Conservation (phyloP, 2,888 invertebrate genomes). For the Belgica antarctica region DNA sequence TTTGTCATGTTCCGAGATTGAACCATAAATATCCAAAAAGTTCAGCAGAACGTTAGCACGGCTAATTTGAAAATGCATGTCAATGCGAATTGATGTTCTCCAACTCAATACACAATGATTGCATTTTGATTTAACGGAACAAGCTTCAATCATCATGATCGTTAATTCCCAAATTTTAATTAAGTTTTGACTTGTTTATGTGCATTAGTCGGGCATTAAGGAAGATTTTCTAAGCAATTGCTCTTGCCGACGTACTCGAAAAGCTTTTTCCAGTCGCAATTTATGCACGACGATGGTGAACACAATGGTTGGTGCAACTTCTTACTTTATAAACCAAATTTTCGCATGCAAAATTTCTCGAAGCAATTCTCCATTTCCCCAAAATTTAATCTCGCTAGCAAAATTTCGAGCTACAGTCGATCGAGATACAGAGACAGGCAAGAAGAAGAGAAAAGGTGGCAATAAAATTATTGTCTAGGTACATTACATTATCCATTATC, state of each 20-base stretch:
- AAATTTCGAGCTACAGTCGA: background rate
- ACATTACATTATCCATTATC: constrained; percentile 42
- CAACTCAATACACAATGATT: background rate
- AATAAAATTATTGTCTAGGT: constrained; percentile 41
- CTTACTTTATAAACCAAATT: constrained; percentile 33
- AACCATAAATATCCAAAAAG: constrained; percentile 21
- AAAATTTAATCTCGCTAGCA: constrained; percentile 39
- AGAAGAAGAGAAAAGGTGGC: background rate
- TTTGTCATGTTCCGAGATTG: constrained; percentile 18
- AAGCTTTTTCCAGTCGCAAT: background rate
- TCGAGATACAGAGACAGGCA: background rate
- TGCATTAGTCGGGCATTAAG: background rate
- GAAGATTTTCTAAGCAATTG: constrained; percentile 40
- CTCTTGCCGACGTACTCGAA: background rate
- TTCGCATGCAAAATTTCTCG: constrained; percentile 16
- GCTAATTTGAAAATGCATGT: constrained; percentile 35
- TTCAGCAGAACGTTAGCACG: background rate
- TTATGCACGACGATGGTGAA: background rate
- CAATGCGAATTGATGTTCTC: constrained; percentile 23
- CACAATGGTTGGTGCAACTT: constrained; percentile 17
- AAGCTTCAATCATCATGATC: constrained; percentile 9
- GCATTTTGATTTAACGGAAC: constrained; percentile 3
- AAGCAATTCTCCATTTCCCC: constrained; percentile 29
- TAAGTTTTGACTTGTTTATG: constrained; percentile 39
- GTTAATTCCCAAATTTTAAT: constrained; percentile 28